Percentiles rank a stretch among this genome's conserved stretches.
phyloP scores from a whole-genome alignment of 2,113 vertebrate genomes.

The Chinchilla lanigera region DNA sequence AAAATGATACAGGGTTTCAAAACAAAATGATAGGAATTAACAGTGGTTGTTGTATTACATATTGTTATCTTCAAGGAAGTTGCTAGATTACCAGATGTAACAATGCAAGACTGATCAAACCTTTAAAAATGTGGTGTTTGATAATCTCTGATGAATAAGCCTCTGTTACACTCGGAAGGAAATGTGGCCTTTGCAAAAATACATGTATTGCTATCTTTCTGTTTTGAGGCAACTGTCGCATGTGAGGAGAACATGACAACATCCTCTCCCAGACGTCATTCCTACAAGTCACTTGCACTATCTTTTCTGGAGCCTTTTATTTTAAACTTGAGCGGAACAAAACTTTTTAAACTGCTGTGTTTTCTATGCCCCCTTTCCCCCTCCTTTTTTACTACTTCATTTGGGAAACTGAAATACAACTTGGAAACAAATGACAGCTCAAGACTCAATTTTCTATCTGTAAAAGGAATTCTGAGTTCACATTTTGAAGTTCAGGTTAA shows the following conservation, averaged over 20 bases:
- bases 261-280: background rate
- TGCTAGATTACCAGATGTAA: no score
- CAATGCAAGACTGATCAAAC: background rate
- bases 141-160: background rate
- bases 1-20: no score
- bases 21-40: no score
- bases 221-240: background rate
- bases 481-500: slow-evolving; percentile 39
- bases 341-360: background rate
- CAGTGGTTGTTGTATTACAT: no score
- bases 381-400: background rate
- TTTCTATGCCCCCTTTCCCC: background rate
- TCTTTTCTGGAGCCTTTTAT: background rate
- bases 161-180: background rate
- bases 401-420: slow-evolving; percentile 40
- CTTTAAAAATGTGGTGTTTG: slow-evolving; percentile 7
- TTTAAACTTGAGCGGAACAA: slow-evolving; percentile 45
- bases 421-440: slow-evolving; percentile 63
- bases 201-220: background rate
- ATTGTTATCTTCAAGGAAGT: no score
- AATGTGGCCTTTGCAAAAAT: background rate
- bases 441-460: slow-evolving; percentile 46
- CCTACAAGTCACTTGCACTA: background rate
- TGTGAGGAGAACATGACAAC: background rate
- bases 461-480: background rate